Evolutionary conservation across 2,113 vertebrate species (phyloP).

Genomic region (Neofelis nebulosa): DNA sequence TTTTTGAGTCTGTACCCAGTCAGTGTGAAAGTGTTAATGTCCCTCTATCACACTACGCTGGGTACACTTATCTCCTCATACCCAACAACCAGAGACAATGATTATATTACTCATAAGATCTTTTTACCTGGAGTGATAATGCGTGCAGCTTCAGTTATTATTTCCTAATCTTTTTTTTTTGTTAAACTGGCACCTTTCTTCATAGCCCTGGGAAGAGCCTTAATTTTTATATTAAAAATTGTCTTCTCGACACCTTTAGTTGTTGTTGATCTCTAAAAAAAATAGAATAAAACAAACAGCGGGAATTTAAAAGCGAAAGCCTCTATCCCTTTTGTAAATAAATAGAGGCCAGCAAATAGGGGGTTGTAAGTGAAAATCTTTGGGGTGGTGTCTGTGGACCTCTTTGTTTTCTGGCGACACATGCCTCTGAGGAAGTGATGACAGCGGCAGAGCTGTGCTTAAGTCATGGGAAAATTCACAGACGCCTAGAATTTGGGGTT

Average conservation of each 20-base stretch:
- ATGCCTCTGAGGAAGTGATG: accelerated
- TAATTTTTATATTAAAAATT: slow-evolving; percentile 85
- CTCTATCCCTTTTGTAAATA: background rate
- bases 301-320: background rate
- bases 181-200: slow-evolving; percentile 69
- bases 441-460: accelerated
- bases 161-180: slow-evolving; percentile 81
- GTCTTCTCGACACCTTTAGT: slow-evolving; percentile 55
- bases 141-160: slow-evolving; percentile 84
- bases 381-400: accelerated
- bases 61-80: slow-evolving; percentile 81
- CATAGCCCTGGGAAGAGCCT: slow-evolving; percentile 79
- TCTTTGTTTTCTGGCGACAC: background rate
- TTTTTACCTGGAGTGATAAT: slow-evolving; percentile 88
- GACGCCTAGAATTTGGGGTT: background rate
- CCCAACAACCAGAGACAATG: slow-evolving; percentile 85
- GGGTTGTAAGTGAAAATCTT: background rate
- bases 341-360: accelerated
- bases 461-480: no score
- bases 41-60: slow-evolving; percentile 74
- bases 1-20: slow-evolving; percentile 77
- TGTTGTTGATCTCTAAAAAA: slow-evolving; percentile 28
- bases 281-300: background rate
- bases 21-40: slow-evolving; percentile 78
- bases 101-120: slow-evolving; percentile 88